Evolutionary conservation across 2,797 vertebrate species (phyloP).

Genomic region (Muscicapa striata): DNA sequence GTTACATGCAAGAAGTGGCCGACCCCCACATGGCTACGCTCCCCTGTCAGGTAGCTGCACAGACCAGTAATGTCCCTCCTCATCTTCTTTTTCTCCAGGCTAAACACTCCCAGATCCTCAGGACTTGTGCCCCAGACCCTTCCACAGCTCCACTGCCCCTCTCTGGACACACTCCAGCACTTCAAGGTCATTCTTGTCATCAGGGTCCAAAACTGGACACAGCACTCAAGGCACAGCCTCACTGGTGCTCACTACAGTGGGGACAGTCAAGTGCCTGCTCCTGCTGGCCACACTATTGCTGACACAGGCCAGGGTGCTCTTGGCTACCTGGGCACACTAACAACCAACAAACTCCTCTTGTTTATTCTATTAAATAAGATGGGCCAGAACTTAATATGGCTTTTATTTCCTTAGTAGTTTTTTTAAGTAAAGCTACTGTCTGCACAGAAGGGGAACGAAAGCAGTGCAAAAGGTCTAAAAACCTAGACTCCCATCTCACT

Average conservation of each 20-base stretch:
- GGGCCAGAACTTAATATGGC: rapidly evolving
- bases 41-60: too few species aligned
- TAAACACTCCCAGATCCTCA: background rate
- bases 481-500: background rate
- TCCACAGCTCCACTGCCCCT: background rate
- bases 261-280: too few species aligned
- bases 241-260: rapidly evolving
- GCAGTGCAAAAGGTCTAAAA: background rate
- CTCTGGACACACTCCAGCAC: background rate
- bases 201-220: background rate
- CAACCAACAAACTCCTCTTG: background rate
- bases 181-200: too few species aligned
- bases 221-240: rapidly evolving
- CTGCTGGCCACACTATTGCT: background rate
- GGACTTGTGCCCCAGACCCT: background rate
- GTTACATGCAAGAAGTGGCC: rapidly evolving
- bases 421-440: background rate
- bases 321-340: too few species aligned
- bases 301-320: background rate
- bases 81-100: background rate
- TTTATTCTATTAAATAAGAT: background rate
- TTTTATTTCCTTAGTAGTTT: background rate
- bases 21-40: rapidly evolving
- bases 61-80: too few species aligned
- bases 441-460: background rate